These are phyloP conservation scores for Urocolius indicus DNA, from an alignment of 2,113 vertebrate genomes.

Conservation along the genomic window DNA sequence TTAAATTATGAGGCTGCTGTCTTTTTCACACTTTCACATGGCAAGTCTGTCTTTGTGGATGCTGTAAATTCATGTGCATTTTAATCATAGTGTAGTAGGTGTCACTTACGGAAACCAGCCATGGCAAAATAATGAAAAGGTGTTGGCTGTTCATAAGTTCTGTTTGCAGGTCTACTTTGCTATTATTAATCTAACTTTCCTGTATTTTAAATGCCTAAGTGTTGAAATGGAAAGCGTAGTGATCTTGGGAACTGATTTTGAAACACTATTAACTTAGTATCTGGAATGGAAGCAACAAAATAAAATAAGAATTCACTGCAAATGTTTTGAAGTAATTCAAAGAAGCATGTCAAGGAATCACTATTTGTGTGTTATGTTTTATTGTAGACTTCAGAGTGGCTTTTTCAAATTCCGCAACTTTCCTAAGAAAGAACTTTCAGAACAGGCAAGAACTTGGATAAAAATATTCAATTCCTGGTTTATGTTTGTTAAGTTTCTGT, in stretches of 20 bases:
- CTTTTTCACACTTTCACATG: slow-evolving; percentile 2
- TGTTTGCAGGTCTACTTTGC: neutral
- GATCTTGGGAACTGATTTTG: neutral
- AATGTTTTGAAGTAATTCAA: slow-evolving; percentile 36
- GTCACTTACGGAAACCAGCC: neutral
- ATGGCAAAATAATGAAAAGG: neutral
- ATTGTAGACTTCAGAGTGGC: neutral
- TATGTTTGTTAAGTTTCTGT: neutral
- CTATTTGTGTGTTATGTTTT: neutral
- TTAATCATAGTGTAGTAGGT: slow-evolving; percentile 17
- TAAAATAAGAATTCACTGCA: slow-evolving; percentile 27
- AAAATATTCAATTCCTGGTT: neutral
- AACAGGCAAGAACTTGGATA: neutral
- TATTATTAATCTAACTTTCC: neutral
- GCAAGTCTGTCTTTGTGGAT: slow-evolving; percentile 19
- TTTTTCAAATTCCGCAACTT: neutral
- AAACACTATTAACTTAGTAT: slow-evolving; percentile 3
- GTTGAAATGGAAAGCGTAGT: neutral
- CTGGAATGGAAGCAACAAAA: slow-evolving; percentile 14
- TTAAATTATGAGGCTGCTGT: slow-evolving; percentile 11
- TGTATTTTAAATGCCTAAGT: neutral
- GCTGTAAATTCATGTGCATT: slow-evolving; percentile 33
- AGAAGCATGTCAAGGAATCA: neutral
- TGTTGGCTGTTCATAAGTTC: neutral
- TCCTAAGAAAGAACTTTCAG: too few relatives aligned